Conservation (phyloP, 2,113 vertebrate genomes). For the Lichenostomus cassidix region DNA sequence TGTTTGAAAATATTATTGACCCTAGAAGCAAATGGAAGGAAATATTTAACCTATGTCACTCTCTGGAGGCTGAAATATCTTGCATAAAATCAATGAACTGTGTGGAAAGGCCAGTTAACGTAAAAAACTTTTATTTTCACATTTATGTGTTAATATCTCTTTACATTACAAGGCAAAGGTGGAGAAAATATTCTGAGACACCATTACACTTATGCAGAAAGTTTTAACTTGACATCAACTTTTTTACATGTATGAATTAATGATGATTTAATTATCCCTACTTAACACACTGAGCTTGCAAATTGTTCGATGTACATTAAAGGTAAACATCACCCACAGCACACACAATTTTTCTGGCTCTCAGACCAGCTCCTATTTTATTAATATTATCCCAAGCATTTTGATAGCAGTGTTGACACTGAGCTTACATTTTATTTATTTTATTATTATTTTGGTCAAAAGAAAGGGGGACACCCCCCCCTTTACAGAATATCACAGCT, state of each 20-base stretch:
- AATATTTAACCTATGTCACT: not conserved
- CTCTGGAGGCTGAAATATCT: not conserved
- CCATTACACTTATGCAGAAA: not conserved
- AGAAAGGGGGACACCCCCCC: fast-evolving
- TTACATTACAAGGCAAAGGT: not conserved
- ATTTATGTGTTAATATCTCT: not conserved
- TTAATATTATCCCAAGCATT: not conserved
- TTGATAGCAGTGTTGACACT: not conserved
- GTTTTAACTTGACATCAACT: not conserved
- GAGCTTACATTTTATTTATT: fast-evolving
- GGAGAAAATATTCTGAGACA: not conserved
- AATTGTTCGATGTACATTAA: not conserved
- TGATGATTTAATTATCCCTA: not conserved
- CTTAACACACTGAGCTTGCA: not conserved
- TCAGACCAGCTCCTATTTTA: not conserved
- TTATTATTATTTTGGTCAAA: not conserved
- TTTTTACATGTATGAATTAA: not conserved
- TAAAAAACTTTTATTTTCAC: not conserved
- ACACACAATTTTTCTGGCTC: not conserved
- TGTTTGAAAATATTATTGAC: not conserved
- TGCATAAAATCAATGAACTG: not conserved
- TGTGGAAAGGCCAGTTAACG: not conserved
- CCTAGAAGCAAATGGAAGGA: not conserved
- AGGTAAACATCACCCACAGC: not conserved
- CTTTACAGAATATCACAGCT: not conserved